These are phyloP conservation scores for Zygothrica quintamaculata DNA, from an alignment of 2,888 invertebrate genomes.

Conservation along the genomic window DNA sequence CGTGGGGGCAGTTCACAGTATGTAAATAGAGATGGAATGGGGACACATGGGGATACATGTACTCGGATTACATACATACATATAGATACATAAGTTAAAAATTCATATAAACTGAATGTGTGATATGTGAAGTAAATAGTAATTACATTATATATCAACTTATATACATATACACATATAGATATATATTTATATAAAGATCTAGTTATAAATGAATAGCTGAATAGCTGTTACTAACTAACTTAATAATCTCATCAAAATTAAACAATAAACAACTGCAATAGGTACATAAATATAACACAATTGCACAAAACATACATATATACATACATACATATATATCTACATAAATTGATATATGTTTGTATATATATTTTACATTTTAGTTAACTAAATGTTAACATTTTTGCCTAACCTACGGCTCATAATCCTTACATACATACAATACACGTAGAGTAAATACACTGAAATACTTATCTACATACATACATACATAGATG, in stretches of 20 bases:
- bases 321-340: background rate
- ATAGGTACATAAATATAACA: slow-evolving; percentile 9
- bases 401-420: slow-evolving; percentile 67
- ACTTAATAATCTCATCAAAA: slow-evolving; percentile 37
- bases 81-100: background rate
- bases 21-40: slow-evolving; percentile 3
- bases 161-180: slow-evolving; percentile 13
- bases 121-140: slow-evolving; percentile 50
- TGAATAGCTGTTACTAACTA: too few relatives aligned
- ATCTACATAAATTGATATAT: too few relatives aligned
- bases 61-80: background rate
- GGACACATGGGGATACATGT: slow-evolving; percentile 10
- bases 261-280: slow-evolving; percentile 26
- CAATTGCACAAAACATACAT: background rate
- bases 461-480: background rate
- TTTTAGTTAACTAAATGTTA: slow-evolving; percentile 53
- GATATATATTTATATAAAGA: slow-evolving; percentile 11
- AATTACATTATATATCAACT: too few relatives aligned
- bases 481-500: slow-evolving; percentile 12
- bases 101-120: slow-evolving; percentile 39
- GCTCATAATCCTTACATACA: slow-evolving; percentile 25
- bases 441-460: background rate
- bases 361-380: slow-evolving; percentile 9
- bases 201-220: too few relatives aligned
- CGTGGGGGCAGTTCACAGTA: slow-evolving; percentile 32